phyloP scores from a whole-genome alignment of 2,888 invertebrate species.

The Macropis europaea region DNA sequence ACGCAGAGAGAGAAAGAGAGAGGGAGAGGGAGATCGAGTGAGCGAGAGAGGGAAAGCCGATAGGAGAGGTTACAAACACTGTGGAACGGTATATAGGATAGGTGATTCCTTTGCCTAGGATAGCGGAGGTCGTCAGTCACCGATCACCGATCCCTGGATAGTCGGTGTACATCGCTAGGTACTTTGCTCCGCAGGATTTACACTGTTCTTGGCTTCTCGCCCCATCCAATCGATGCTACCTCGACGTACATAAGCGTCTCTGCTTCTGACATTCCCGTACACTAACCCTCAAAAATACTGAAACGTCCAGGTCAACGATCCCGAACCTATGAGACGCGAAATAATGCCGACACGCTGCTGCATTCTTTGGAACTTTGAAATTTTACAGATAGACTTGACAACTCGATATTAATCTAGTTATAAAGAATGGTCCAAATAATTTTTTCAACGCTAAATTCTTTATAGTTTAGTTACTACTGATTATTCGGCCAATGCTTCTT shows the following conservation, averaged over 20 bases:
- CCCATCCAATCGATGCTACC: conserved; percentile 29
- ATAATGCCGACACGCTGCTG: too few relatives aligned
- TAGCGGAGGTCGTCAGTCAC: conserved; percentile 59
- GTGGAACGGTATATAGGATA: background rate
- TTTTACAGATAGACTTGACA: too few relatives aligned
- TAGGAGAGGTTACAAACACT: conserved; percentile 8
- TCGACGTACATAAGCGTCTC: background rate
- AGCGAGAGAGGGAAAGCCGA: too few relatives aligned
- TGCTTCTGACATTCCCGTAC: background rate
- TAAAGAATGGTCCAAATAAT: too few relatives aligned
- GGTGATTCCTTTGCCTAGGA: conserved; percentile 38
- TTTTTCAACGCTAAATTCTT: too few relatives aligned
- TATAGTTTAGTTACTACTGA: too few relatives aligned
- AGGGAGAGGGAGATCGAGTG: too few relatives aligned
- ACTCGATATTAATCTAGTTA: too few relatives aligned
- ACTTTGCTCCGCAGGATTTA: conserved; percentile 50
- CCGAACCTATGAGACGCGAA: too few relatives aligned
- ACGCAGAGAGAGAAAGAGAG: too few relatives aligned
- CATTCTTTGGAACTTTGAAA: too few relatives aligned
- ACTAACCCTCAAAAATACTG: background rate
- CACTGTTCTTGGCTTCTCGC: conserved; percentile 47
- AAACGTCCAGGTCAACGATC: background rate
- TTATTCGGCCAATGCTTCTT: too few relatives aligned
- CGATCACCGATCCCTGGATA: conserved; percentile 63
- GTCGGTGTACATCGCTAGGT: conserved; percentile 42